These are phyloP conservation scores for Abramis brama DNA, from an alignment of 2,113 vertebrate genomes.

Conservation along the genomic window DNA sequence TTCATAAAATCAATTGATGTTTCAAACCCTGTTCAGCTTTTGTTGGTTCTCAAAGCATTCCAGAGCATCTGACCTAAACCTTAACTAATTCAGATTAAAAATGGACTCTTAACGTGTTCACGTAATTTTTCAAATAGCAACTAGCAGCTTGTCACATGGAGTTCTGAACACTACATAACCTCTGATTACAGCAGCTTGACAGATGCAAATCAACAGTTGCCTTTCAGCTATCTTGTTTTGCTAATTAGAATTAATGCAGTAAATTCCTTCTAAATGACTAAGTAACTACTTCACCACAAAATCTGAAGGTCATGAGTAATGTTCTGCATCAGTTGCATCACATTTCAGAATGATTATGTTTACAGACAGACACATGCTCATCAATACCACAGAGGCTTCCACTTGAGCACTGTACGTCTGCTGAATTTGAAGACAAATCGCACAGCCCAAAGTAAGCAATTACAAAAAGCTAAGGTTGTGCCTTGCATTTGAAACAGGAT, in stretches of 20 bases:
- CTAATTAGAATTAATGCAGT: not conserved
- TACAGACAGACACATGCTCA: slow-evolving; percentile 32
- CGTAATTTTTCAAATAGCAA: not conserved
- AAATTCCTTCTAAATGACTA: not conserved
- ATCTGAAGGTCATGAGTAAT: not conserved
- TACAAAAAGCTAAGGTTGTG: slow-evolving; percentile 59
- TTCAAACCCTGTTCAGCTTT: not conserved
- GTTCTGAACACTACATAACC: not conserved
- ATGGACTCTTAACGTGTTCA: not conserved
- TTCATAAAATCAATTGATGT: too few relatives aligned
- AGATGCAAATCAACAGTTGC: not conserved
- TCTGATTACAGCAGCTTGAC: not conserved
- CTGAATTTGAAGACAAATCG: slow-evolving; percentile 56
- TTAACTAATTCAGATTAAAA: not conserved
- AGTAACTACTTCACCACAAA: not conserved
- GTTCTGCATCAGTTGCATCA: not conserved
- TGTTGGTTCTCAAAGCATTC: not conserved
- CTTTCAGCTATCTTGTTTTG: not conserved
- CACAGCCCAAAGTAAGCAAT: slow-evolving; percentile 56
- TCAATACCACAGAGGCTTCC: slow-evolving; percentile 32
- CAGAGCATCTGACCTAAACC: not conserved
- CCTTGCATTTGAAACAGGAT: slow-evolving; percentile 60
- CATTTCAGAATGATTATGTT: slow-evolving; percentile 17
- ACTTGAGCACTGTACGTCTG: slow-evolving; percentile 41
- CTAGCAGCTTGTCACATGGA: not conserved